Evolutionary conservation across 2,797 vertebrate species (phyloP), one percentile per base, ranked within the genome.

Genomic region (Cryptoprocta ferox): DNA sequence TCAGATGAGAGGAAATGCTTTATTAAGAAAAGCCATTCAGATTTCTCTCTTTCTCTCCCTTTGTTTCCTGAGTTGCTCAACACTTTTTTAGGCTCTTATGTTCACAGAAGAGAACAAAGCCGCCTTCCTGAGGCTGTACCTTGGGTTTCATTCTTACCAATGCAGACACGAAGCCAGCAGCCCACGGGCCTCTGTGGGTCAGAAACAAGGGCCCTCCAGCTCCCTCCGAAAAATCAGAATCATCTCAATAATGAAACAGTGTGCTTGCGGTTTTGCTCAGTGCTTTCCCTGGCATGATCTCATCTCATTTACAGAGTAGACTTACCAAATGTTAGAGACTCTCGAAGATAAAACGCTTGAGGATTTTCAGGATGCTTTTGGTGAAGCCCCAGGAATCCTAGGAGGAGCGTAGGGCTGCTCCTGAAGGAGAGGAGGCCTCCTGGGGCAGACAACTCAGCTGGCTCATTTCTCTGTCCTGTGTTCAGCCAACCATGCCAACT

Each of bases 401-500:
- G 12, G 6, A 37, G 19, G 61, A 19, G 2, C 16, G 39, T 3
- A 0, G 1, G 6, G 26, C 63, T 28, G 39, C 2, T 12, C 6
- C 37, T 37, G 37, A 8, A 30, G 65, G 21, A 10, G 3, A 28
- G 0, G 21, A 8, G 37, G 0, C 8, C n/a, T 59, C 0, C 13
- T 66, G 2, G 14, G 19, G 19, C 4, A 6, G 32, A 18, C 26
- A 35, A 12, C 11, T 81, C 61, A 18, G 15, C 18, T 32, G 30
- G 35, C 56, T 45, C 30, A 4, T 15, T 18, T 6, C 45, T 26
- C 16, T 42, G 30, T 3, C 35, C 32, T 76, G 9, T 35, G 32
- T 45, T 75, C 85, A 19, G 39, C 37, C 15, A 19, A 0, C 12
- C 16, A 0, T 1, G 37, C 48, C 61, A n/a, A 2, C 6, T 11